Percentiles rank a stretch among this genome's conserved stretches.
Conservation (phyloP, 2,797 vertebrate genomes). For the Ceryle rudis region DNA sequence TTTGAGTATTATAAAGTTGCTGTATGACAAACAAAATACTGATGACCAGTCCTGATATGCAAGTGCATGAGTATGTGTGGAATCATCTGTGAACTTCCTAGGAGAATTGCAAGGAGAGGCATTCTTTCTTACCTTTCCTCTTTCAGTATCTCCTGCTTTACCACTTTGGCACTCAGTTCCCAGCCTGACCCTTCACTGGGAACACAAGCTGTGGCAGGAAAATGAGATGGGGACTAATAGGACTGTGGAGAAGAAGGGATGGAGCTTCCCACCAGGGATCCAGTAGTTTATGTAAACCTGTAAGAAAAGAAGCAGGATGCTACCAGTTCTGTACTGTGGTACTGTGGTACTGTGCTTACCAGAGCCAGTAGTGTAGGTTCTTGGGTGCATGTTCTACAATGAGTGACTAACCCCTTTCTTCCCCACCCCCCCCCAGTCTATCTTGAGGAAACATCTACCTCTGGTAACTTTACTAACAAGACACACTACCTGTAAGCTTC, state of each 20-base stretch:
- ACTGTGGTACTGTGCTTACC: neutral
- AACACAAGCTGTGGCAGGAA: neutral
- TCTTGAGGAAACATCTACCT: constrained; percentile 51
- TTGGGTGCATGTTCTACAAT: neutral
- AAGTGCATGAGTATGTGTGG: neutral
- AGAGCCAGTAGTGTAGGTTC: neutral
- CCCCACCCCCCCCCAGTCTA: neutral
- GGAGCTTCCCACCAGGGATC: neutral
- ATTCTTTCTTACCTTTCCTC: neutral
- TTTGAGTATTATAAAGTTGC: neutral
- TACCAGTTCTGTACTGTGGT: neutral
- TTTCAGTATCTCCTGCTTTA: neutral
- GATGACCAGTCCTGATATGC: neutral
- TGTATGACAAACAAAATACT: neutral
- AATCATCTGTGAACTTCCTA: neutral
- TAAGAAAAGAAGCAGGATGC: neutral
- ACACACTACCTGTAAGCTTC: neutral
- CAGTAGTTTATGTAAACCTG: neutral
- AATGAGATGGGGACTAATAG: neutral
- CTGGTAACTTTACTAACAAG: constrained; percentile 34
- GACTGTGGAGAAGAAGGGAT: neutral
- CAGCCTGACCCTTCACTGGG: neutral
- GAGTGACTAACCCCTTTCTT: neutral
- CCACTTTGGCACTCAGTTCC: neutral
- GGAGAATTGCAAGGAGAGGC: neutral